Evolutionary conservation across 1,140 invertebrate species (phyloP).

Genomic region (Zaprionus ornatus): DNA sequence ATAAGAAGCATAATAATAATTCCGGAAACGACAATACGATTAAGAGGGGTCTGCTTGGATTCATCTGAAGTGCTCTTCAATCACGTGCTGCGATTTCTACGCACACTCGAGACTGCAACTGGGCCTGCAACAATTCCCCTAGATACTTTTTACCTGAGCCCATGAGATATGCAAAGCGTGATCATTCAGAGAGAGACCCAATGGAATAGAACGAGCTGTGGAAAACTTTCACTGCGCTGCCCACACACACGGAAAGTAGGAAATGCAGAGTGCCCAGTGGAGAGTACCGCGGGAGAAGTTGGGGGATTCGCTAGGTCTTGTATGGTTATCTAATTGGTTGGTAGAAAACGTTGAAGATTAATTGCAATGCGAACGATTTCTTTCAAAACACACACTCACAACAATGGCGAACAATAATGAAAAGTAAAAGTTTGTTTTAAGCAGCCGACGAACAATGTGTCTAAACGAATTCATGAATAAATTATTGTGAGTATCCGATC

Average conservation of each 20-base stretch:
- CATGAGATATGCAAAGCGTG: slow-evolving; percentile 63
- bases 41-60: background rate
- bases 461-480: slow-evolving; percentile 71
- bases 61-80: background rate
- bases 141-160: slow-evolving; percentile 9
- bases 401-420: slow-evolving; percentile 58
- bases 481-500: slow-evolving; percentile 41
- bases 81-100: slow-evolving; percentile 53
- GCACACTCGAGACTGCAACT: slow-evolving; percentile 36
- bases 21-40: background rate
- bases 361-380: slow-evolving; percentile 69
- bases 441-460: slow-evolving; percentile 54
- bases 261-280: background rate
- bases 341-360: slow-evolving; percentile 55
- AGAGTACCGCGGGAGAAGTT: background rate
- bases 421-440: slow-evolving; percentile 76
- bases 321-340: slow-evolving; percentile 71
- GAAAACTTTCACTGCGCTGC: slow-evolving; percentile 61
- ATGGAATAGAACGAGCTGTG: slow-evolving; percentile 63
- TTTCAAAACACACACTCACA: slow-evolving; percentile 31
- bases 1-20: background rate
- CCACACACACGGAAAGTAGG: slow-evolving; percentile 32
- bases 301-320: slow-evolving; percentile 22
- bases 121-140: slow-evolving; percentile 26
- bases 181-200: slow-evolving; percentile 37